Conservation (phyloP, 2,113 vertebrate genomes). For the Cyphomyrus plagiostoma region DNA sequence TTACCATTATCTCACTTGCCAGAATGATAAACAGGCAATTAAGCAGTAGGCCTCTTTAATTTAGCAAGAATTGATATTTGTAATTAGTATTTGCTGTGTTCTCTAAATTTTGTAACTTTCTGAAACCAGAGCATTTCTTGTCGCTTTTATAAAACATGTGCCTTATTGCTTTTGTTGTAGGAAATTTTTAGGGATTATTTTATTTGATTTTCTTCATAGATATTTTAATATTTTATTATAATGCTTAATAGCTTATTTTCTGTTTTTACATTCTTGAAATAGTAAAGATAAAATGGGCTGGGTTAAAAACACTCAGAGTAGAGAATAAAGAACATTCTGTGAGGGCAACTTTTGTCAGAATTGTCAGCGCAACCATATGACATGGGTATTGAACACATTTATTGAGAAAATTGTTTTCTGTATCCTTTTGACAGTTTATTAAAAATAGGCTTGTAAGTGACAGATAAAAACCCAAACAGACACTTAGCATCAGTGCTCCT, state of each 20-base stretch:
- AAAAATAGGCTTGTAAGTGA: background rate
- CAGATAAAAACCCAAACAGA: background rate
- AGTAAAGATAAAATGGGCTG: background rate
- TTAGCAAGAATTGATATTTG: conserved; percentile 6
- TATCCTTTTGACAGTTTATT: background rate
- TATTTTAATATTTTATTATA: too few species aligned
- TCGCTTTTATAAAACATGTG: background rate
- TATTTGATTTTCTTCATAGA: background rate
- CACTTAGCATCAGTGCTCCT: background rate
- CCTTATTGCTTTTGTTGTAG: background rate
- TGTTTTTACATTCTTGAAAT: too few species aligned
- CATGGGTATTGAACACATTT: background rate
- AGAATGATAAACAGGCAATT: conserved; percentile 10
- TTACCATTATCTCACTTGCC: conserved; percentile 7
- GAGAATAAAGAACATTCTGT: background rate
- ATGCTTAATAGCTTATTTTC: too few species aligned
- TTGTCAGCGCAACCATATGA: background rate
- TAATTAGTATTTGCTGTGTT: background rate
- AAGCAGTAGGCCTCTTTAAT: conserved; percentile 8
- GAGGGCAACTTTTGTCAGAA: background rate
- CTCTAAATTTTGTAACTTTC: background rate
- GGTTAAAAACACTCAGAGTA: background rate
- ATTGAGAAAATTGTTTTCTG: background rate
- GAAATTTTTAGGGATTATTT: background rate
- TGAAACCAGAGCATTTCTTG: background rate